phyloP scores from a whole-genome alignment of 2,888 invertebrate genomes.

The Abrostola triplasia region DNA sequence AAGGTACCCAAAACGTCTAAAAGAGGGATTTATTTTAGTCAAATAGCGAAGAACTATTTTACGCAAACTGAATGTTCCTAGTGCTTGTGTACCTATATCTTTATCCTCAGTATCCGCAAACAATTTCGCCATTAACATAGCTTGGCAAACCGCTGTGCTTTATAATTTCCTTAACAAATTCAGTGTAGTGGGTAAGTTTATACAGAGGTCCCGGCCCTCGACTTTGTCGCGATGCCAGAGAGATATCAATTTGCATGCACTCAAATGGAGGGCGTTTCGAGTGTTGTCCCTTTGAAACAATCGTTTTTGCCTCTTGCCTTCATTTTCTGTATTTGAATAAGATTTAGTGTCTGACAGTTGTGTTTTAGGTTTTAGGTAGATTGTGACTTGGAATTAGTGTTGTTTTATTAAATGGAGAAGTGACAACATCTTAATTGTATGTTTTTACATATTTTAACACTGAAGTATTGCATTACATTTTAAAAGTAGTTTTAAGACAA shows the following conservation, averaged over 20 bases:
- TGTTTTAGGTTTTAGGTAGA: too few species aligned
- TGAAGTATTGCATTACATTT: too few species aligned
- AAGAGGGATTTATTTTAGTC: too few species aligned
- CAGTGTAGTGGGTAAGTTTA: constrained; percentile 34
- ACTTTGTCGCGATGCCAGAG: constrained; percentile 73
- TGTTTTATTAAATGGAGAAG: too few species aligned
- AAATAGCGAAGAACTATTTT: too few species aligned
- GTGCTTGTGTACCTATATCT: neutral
- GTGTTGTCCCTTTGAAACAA: constrained; percentile 82
- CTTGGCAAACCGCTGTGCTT: constrained; percentile 33
- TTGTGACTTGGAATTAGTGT: too few species aligned
- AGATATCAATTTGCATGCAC: constrained; percentile 84
- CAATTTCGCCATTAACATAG: constrained; percentile 5
- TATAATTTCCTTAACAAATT: constrained; percentile 51
- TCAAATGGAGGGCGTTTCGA: constrained; percentile 70
- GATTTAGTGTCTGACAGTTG: constrained; percentile 41
- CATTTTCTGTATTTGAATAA: constrained; percentile 58
- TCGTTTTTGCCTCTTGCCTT: constrained; percentile 74
- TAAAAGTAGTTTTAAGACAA: too few species aligned
- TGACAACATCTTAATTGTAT: too few species aligned
- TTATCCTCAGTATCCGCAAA: neutral
- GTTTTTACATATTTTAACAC: too few species aligned
- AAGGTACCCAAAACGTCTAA: too few species aligned
- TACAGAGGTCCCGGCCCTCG: constrained; percentile 54
- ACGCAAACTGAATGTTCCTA: too few species aligned